A percentile compares a stretch with the other conserved stretches of the same genome.
These are phyloP conservation scores for Charina bottae DNA, from an alignment of 2,113 vertebrate species.

Conservation along the genomic window DNA sequence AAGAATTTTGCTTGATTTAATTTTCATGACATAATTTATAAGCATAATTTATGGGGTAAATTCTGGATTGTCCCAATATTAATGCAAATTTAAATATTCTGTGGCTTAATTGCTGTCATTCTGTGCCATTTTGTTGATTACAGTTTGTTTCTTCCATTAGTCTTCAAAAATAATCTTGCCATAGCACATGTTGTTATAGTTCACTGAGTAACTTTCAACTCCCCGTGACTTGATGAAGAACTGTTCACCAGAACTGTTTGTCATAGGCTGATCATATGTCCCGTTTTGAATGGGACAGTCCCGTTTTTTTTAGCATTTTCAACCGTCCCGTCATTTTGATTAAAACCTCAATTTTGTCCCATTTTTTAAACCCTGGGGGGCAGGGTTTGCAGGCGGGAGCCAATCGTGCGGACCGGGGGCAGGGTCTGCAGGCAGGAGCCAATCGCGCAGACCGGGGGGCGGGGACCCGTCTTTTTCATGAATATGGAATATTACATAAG, in stretches of 20 bases:
- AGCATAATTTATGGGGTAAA: not conserved
- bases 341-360: too few species aligned
- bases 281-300: too few species aligned
- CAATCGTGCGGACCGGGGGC: too few species aligned
- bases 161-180: not conserved
- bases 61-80: not conserved
- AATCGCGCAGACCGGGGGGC: too few species aligned
- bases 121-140: not conserved
- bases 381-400: too few species aligned
- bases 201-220: not conserved
- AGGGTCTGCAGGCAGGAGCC: too few species aligned
- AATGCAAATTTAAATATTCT: not conserved
- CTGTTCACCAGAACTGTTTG: not conserved
- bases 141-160: not conserved
- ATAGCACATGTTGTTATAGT: not conserved
- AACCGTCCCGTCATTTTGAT: too few species aligned
- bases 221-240: not conserved
- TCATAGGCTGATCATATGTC: too few species aligned
- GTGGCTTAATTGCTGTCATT: not conserved
- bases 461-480: too few species aligned
- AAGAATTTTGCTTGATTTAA: not conserved
- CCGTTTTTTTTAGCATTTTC: too few species aligned
- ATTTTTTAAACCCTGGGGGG: too few species aligned
- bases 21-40: not conserved
- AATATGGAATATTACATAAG: too few species aligned